phyloP scores from a whole-genome alignment of 1,140 invertebrate species.

The Dendroctonus valens region DNA sequence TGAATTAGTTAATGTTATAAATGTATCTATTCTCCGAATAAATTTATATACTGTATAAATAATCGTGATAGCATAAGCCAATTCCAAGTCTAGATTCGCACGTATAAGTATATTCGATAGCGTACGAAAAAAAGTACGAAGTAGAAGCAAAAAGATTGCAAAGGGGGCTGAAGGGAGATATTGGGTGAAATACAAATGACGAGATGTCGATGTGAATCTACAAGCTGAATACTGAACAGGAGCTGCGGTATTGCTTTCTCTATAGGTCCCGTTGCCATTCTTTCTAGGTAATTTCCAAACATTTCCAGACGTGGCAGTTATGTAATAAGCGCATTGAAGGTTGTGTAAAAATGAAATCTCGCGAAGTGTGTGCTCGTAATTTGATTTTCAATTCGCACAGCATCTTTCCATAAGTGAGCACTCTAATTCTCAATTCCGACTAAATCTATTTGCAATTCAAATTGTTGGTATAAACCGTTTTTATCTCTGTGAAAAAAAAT shows the following conservation, averaged over 20 bases:
- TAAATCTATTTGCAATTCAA: slow-evolving; percentile 22
- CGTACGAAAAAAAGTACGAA: slow-evolving; percentile 29
- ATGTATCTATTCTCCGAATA: too few species aligned
- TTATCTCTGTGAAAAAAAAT: not conserved
- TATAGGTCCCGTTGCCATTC: slow-evolving; percentile 34
- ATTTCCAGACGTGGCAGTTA: slow-evolving; percentile 36
- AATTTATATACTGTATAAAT: too few species aligned
- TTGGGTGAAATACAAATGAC: slow-evolving; percentile 45
- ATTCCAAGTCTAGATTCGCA: slow-evolving; percentile 36
- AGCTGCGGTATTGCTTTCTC: slow-evolving; percentile 37
- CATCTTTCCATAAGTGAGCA: slow-evolving; percentile 28
- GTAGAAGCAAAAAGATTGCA: slow-evolving; percentile 32
- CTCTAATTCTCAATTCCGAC: slow-evolving; percentile 17
- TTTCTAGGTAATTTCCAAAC: slow-evolving; percentile 39
- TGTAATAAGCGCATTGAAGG: slow-evolving; percentile 32
- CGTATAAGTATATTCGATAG: slow-evolving; percentile 38
- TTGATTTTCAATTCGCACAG: slow-evolving; percentile 24
- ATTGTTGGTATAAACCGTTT: slow-evolving; percentile 12
- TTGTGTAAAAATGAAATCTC: slow-evolving; percentile 37
- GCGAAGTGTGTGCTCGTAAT: slow-evolving; percentile 31
- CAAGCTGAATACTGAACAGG: slow-evolving; percentile 42
- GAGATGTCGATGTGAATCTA: slow-evolving; percentile 42
- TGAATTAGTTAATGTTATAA: too few species aligned
- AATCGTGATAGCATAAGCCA: slow-evolving; percentile 7
- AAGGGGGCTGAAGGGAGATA: slow-evolving; percentile 38